phyloP scores from a whole-genome alignment of 2,797 vertebrate species.

The Onychomys leucogaster region DNA sequence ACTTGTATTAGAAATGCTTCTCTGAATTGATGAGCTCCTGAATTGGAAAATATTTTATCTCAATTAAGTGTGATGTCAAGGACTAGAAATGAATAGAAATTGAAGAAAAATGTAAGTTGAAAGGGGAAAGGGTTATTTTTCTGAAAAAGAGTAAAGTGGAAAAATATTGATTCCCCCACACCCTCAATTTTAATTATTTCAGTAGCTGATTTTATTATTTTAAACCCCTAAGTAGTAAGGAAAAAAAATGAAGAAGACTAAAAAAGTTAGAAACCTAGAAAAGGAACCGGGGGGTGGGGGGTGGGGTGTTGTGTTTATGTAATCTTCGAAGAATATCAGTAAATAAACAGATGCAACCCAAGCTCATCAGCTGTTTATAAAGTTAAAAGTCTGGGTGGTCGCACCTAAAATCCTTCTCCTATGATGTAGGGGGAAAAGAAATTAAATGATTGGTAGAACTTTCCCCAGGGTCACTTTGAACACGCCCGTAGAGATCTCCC shows the following conservation, averaged over 20 bases:
- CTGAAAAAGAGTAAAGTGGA: slow-evolving; percentile 19
- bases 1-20: slow-evolving; percentile 80
- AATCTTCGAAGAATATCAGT: background rate
- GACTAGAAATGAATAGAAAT: slow-evolving; percentile 25
- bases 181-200: background rate
- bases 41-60: slow-evolving; percentile 65
- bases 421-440: background rate
- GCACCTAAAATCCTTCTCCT: background rate
- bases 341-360: background rate
- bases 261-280: background rate
- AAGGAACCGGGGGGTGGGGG: background rate
- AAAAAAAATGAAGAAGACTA: background rate
- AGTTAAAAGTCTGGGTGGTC: background rate
- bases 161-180: background rate
- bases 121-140: background rate
- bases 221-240: background rate
- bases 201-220: background rate
- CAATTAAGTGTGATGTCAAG: slow-evolving; percentile 68
- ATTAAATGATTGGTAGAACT: background rate
- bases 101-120: background rate
- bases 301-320: no score
- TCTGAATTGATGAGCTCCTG: slow-evolving; percentile 63
- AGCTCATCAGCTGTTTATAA: background rate
- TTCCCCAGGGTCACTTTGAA: background rate
- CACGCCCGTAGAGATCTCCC: background rate